Conservation (phyloP, 2,797 vertebrate species). For the Coregonus sp. region DNA sequence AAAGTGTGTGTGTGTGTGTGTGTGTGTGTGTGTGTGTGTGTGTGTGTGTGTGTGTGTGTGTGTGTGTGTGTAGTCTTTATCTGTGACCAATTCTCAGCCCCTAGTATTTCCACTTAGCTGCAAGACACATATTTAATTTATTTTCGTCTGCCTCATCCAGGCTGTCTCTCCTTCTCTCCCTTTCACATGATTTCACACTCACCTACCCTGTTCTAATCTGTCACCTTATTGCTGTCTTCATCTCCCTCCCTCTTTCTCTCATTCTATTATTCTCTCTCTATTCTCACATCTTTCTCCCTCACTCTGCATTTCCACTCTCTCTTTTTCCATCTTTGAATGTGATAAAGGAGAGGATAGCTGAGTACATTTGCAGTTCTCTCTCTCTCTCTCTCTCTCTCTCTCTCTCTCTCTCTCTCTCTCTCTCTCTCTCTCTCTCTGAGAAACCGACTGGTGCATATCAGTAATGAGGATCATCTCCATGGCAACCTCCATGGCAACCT, state of each 20-base stretch:
- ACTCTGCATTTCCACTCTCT: not conserved
- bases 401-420: constrained; percentile 3
- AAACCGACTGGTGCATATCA: constrained; percentile 68
- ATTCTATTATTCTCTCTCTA: not conserved
- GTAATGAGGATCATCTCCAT: constrained; percentile 65
- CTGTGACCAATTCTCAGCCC: constrained; percentile 2
- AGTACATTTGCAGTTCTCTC: constrained; percentile 40
- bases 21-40: constrained; percentile 30
- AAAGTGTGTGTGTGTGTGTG: constrained; percentile 46
- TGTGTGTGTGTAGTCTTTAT: constrained; percentile 48
- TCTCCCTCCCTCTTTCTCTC: not conserved
- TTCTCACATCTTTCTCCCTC: not conserved
- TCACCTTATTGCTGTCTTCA: not conserved
- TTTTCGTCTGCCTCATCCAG: not conserved
- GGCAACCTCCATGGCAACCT: constrained; percentile 68
- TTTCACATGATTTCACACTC: constrained; percentile 19
- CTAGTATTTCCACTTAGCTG: not conserved
- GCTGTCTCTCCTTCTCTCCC: not conserved
- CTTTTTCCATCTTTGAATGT: not conserved
- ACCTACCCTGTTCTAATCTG: not conserved
- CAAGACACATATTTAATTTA: not conserved
- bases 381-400: constrained; percentile 38
- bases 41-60: constrained; percentile 23
- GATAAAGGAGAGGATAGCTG: not conserved
- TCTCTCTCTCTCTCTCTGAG: constrained; percentile 45